These are phyloP conservation scores for Neoaliturus tenellus DNA, from an alignment of 2,888 invertebrate genomes.

Conservation along the genomic window DNA sequence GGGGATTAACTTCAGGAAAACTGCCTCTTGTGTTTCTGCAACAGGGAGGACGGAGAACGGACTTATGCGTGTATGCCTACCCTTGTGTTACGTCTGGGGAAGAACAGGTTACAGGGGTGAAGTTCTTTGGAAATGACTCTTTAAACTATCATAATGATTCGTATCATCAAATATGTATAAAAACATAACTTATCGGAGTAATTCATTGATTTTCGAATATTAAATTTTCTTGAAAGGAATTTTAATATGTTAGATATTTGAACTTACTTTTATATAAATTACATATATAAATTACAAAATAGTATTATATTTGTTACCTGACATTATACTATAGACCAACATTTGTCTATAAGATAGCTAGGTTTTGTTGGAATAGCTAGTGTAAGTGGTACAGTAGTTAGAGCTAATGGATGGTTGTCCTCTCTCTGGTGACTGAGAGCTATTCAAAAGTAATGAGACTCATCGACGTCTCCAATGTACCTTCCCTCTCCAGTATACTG, in stretches of 20 bases:
- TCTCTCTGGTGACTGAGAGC: background rate
- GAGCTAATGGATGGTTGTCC: background rate
- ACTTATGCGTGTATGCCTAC: constrained; percentile 8
- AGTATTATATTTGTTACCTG: too few species aligned
- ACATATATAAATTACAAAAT: too few species aligned
- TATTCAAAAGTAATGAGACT: background rate
- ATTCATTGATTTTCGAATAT: too few species aligned
- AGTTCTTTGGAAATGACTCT: too few species aligned
- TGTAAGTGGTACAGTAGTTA: background rate
- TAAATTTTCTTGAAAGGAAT: too few species aligned
- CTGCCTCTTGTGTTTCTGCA: constrained; percentile 16
- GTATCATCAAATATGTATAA: too few species aligned
- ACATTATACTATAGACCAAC: background rate
- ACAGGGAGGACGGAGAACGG: background rate
- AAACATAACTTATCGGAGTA: too few species aligned
- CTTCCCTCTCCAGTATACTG: background rate
- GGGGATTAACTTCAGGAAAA: background rate
- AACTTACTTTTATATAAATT: too few species aligned
- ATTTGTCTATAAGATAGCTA: background rate
- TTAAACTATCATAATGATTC: too few species aligned
- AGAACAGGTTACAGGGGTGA: background rate
- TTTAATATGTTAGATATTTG: too few species aligned
- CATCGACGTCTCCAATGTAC: background rate
- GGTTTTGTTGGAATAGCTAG: background rate
- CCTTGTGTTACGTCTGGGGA: background rate